These are phyloP conservation scores for Pecten maximus DNA, from an alignment of 2,888 invertebrate species.

Conservation along the genomic window DNA sequence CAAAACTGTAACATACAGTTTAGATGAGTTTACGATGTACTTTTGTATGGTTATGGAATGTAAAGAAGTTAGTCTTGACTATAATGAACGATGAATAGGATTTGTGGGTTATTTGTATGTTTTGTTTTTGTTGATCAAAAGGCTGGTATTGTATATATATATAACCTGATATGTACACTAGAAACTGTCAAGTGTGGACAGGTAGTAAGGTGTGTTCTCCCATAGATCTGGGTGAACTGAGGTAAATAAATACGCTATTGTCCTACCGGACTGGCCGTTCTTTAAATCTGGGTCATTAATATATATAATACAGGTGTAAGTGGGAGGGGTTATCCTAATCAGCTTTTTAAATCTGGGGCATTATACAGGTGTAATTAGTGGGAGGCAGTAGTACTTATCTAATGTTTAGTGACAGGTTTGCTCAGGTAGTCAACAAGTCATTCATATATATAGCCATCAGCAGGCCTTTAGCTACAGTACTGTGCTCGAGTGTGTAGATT, in stretches of 20 bases:
- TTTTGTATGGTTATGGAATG: too few species aligned
- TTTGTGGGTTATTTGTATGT: neutral
- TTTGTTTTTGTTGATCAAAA: neutral
- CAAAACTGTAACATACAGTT: too few species aligned
- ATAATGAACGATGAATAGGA: neutral
- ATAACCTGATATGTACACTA: neutral
- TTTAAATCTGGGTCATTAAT: neutral
- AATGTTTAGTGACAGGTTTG: neutral
- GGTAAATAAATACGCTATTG: neutral
- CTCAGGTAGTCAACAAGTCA: neutral
- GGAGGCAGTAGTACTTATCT: neutral
- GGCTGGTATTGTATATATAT: neutral
- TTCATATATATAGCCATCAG: too few species aligned
- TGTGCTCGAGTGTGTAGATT: too few species aligned
- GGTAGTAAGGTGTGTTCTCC: neutral
- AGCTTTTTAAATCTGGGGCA: neutral
- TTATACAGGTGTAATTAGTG: neutral
- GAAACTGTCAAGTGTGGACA: neutral
- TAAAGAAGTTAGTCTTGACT: too few species aligned
- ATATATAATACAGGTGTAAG: neutral
- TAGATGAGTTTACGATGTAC: too few species aligned
- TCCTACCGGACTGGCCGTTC: neutral
- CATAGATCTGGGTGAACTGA: neutral
- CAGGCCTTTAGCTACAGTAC: neutral
- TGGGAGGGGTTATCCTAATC: neutral